Evolutionary conservation across 2,888 invertebrate species (phyloP).

Genomic region (Habroteleia sp.): DNA sequence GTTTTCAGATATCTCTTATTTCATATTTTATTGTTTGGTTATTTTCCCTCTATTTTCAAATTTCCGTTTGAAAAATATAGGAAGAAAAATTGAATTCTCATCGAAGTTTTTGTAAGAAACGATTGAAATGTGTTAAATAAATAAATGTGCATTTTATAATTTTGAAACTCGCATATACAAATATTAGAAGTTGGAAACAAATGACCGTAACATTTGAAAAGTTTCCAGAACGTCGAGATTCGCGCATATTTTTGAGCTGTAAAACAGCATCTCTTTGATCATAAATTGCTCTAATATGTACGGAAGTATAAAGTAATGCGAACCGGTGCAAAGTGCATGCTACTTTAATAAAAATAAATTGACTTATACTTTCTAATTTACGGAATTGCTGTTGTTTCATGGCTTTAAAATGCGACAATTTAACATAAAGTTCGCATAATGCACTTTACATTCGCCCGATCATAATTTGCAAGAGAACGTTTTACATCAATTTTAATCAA

Average conservation of each 20-base stretch:
- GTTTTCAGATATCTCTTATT: too few relatives aligned
- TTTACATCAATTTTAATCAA: too few relatives aligned
- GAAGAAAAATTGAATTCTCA: too few relatives aligned
- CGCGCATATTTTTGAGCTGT: slow-evolving; percentile 34
- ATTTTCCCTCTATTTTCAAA: too few relatives aligned
- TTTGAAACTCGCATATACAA: slow-evolving; percentile 9
- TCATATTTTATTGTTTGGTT: too few relatives aligned
- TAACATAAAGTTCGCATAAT: not conserved
- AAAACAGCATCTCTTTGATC: slow-evolving; percentile 42
- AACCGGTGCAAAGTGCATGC: slow-evolving; percentile 19
- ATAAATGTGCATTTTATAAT: too few relatives aligned
- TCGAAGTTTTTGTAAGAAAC: too few relatives aligned
- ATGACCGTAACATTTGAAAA: slow-evolving; percentile 38
- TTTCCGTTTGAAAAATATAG: too few relatives aligned
- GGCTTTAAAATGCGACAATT: slow-evolving; percentile 10
- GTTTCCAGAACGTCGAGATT: slow-evolving; percentile 28
- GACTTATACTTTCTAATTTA: slow-evolving; percentile 48
- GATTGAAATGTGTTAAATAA: too few relatives aligned
- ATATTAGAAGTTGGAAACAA: slow-evolving; percentile 25
- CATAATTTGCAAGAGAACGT: too few relatives aligned
- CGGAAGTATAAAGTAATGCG: slow-evolving; percentile 35
- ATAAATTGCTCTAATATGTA: slow-evolving; percentile 48
- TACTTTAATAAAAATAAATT: slow-evolving; percentile 51
- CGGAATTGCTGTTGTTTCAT: slow-evolving; percentile 23
- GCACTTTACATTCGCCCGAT: too few relatives aligned